phyloP scores from a whole-genome alignment of 1,140 invertebrate genomes.

The Drosophila auraria region DNA sequence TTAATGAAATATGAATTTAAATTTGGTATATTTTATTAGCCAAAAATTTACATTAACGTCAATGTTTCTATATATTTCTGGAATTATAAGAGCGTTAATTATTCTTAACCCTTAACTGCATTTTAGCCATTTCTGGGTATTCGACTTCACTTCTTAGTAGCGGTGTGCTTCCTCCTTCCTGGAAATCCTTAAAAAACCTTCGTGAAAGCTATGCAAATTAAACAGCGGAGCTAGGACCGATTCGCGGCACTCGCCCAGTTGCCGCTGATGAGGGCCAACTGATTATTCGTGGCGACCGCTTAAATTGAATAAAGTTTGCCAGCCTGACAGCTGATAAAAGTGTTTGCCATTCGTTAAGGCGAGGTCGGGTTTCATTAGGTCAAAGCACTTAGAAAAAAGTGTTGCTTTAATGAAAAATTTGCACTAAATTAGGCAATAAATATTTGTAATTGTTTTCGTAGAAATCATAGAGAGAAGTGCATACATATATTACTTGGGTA shows the following conservation, averaged over 20 bases:
- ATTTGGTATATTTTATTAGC: no score
- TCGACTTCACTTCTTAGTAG: background rate
- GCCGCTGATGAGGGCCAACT: slow-evolving; percentile 9
- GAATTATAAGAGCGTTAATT: background rate
- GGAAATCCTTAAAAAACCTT: background rate
- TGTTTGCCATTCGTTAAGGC: slow-evolving; percentile 12
- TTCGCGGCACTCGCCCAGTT: slow-evolving; percentile 5
- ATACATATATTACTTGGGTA: background rate
- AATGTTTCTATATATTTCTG: background rate
- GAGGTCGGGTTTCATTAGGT: slow-evolving; percentile 6
- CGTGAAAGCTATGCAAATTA: slow-evolving; percentile 45
- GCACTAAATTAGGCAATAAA: no score
- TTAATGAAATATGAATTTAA: no score
- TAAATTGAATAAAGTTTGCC: slow-evolving; percentile 40
- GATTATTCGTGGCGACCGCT: slow-evolving; percentile 33
- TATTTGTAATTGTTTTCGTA: no score
- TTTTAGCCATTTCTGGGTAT: background rate
- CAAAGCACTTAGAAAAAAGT: background rate
- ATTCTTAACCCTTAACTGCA: background rate
- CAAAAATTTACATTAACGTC: no score
- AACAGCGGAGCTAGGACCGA: slow-evolving; percentile 2
- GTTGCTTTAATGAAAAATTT: no score
- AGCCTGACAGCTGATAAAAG: slow-evolving; percentile 9
- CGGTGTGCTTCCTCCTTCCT: background rate
- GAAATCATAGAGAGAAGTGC: background rate